Evolutionary conservation across 2,888 invertebrate species (phyloP).

Genomic region (Proisotoma minuta): DNA sequence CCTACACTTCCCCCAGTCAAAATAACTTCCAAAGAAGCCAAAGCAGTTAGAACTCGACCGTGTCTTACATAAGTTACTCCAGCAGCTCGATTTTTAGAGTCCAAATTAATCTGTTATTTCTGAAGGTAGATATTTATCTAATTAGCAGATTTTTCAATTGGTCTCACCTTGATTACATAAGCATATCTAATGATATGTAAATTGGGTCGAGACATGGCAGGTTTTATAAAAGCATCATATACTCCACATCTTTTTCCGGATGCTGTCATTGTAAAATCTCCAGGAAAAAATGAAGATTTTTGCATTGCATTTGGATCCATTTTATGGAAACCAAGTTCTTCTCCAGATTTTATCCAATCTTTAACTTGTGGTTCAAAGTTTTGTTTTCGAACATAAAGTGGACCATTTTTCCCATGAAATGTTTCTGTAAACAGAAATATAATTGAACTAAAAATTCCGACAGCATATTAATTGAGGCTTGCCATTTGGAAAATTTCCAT

Average conservation of each 20-base stretch:
- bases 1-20: neutral
- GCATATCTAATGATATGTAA: neutral
- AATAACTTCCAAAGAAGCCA: neutral
- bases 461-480: neutral
- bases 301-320: conserved; percentile 1
- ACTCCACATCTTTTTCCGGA: neutral
- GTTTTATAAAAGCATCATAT: neutral
- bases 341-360: neutral
- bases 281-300: neutral
- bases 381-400: neutral
- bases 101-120: neutral
- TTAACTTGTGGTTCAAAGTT: neutral
- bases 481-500: conserved; percentile 22
- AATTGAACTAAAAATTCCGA: neutral
- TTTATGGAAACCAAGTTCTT: neutral
- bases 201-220: neutral
- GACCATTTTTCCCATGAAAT: neutral
- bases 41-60: neutral
- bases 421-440: neutral
- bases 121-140: neutral
- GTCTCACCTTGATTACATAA: neutral
- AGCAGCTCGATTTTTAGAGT: neutral
- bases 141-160: too few relatives aligned
- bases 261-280: neutral
- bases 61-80: neutral